A percentile compares a stretch with the other conserved stretches of the same genome.
Evolutionary conservation across 2,113 vertebrate species (phyloP).

Genomic region (Plotosus lineatus): DNA sequence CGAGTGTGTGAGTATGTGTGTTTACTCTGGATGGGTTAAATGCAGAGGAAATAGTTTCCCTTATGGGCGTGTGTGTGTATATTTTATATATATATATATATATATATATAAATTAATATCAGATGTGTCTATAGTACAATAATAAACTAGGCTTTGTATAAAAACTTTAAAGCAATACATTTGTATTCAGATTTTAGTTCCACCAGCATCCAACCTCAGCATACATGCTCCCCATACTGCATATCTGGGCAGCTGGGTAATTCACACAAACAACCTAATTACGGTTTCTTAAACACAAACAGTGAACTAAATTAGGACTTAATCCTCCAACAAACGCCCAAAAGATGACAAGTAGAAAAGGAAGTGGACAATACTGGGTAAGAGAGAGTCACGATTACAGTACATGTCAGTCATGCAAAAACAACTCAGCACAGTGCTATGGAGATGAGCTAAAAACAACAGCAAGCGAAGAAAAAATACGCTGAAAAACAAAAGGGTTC

Average conservation of each 20-base stretch:
- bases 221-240: no score
- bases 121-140: neutral
- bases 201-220: neutral
- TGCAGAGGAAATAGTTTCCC: no score
- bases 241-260: neutral
- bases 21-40: no score
- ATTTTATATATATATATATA: no score
- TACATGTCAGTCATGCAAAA: neutral
- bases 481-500: neutral
- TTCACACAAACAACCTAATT: neutral
- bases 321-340: neutral
- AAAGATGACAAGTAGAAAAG: constrained; percentile 2
- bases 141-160: neutral
- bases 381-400: constrained; percentile 8
- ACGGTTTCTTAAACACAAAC: neutral
- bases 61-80: no score
- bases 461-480: neutral
- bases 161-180: neutral
- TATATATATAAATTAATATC: no score
- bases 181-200: neutral
- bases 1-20: no score
- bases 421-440: constrained; percentile 29
- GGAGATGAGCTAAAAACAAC: neutral
- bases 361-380: constrained; percentile 6
- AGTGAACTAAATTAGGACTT: neutral